Percentiles rank a stretch among this genome's conserved stretches.
phyloP scores from a whole-genome alignment of 2,113 vertebrate species.

The Muntiacus muntjak region DNA sequence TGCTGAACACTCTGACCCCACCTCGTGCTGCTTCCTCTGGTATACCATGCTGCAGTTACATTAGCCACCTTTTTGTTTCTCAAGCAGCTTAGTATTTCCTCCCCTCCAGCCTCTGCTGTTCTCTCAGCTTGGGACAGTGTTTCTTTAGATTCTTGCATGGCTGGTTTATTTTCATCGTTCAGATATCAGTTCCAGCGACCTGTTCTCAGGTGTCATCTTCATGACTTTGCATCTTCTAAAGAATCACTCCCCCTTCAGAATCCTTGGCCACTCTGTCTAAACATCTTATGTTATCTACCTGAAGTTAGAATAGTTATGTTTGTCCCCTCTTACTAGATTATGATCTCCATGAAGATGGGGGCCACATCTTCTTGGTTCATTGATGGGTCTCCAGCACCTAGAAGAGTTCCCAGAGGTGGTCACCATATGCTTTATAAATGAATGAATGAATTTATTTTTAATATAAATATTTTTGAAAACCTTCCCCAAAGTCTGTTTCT shows the following conservation, averaged over 20 bases:
- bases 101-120: background rate
- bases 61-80: background rate
- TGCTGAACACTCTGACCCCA: background rate
- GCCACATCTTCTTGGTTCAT: background rate
- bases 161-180: slow-evolving; percentile 7
- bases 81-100: background rate
- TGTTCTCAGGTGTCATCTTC: background rate
- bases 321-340: background rate
- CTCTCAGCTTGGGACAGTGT: background rate
- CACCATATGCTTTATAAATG: background rate
- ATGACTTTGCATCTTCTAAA: slow-evolving; percentile 11
- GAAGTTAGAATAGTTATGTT: background rate
- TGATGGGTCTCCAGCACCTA: background rate
- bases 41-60: background rate
- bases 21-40: background rate
- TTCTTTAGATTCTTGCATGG: background rate
- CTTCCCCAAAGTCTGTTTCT: background rate
- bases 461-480: background rate
- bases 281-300: background rate
- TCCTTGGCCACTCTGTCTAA: background rate
- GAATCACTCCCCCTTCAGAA: background rate
- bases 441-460: background rate
- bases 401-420: background rate
- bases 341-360: background rate
- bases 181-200: background rate